Conservation (phyloP, 2,113 vertebrate species). For the Pelecanus crispus region DNA sequence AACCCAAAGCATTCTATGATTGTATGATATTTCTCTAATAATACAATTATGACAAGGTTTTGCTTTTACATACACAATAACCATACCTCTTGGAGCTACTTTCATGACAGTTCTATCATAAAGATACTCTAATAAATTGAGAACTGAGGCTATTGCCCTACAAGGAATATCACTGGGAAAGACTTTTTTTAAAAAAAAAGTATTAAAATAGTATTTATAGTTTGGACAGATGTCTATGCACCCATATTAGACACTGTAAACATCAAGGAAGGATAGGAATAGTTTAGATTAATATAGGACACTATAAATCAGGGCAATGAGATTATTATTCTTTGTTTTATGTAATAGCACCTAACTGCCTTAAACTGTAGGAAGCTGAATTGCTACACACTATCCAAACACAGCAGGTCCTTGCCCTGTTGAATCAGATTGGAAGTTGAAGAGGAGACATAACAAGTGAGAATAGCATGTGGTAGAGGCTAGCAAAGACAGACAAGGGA, state of each 20-base stretch:
- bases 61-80: not conserved
- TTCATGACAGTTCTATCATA: not conserved
- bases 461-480: not conserved
- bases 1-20: too few species aligned
- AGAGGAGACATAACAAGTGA: not conserved
- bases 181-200: not conserved
- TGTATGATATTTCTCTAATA: not conserved
- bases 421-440: not conserved
- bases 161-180: not conserved
- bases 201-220: not conserved
- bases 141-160: not conserved
- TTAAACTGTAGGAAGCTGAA: not conserved
- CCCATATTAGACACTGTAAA: not conserved
- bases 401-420: not conserved
- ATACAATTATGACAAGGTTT: not conserved
- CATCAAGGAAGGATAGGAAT: not conserved
- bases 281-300: not conserved
- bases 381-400: not conserved
- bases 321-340: not conserved
- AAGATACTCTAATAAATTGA: not conserved
- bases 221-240: not conserved
- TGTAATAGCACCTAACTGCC: not conserved
- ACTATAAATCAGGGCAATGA: not conserved
- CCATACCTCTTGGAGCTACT: not conserved
- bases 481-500: not conserved